phyloP scores from a whole-genome alignment of 92 coral and sea anemone species.

The Umimayanthus kanabou region DNA sequence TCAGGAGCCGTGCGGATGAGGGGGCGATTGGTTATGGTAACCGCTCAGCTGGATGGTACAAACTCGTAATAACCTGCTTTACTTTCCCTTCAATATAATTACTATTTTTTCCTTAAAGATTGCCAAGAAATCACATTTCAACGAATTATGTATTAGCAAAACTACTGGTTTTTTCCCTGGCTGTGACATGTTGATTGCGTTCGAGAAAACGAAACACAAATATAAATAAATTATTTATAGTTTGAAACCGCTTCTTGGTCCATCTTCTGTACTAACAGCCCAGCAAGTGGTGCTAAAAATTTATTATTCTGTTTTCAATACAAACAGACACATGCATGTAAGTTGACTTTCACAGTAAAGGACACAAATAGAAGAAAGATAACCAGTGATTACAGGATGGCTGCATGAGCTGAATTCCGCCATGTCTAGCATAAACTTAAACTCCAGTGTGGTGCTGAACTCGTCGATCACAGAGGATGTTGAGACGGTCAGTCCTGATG shows the following conservation, averaged over 20 bases:
- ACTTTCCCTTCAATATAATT: background rate
- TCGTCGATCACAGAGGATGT: background rate
- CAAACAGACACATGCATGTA: background rate
- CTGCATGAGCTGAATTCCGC: too few species aligned
- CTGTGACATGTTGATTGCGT: background rate
- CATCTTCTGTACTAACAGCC: background rate
- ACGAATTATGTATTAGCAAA: background rate
- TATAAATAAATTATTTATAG: slow-evolving; percentile 4
- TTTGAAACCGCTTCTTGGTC: background rate
- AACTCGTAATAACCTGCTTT: background rate
- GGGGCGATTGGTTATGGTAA: background rate
- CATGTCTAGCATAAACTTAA: slow-evolving; percentile 5
- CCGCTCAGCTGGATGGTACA: background rate
- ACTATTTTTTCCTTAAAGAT: background rate
- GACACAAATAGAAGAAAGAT: background rate
- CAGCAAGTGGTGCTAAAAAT: too few species aligned
- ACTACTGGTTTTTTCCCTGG: background rate
- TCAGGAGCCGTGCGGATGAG: background rate
- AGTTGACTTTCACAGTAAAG: background rate
- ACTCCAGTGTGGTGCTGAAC: background rate
- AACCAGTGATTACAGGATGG: background rate
- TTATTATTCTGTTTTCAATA: background rate
- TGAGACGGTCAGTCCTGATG: slow-evolving; percentile 65
- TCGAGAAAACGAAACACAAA: background rate
- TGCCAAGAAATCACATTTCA: background rate